A percentile compares a stretch with the other conserved stretches of the same genome.
These are phyloP conservation scores for Limnephilus marmoratus DNA, from an alignment of 2,888 invertebrate species.

Conservation along the genomic window DNA sequence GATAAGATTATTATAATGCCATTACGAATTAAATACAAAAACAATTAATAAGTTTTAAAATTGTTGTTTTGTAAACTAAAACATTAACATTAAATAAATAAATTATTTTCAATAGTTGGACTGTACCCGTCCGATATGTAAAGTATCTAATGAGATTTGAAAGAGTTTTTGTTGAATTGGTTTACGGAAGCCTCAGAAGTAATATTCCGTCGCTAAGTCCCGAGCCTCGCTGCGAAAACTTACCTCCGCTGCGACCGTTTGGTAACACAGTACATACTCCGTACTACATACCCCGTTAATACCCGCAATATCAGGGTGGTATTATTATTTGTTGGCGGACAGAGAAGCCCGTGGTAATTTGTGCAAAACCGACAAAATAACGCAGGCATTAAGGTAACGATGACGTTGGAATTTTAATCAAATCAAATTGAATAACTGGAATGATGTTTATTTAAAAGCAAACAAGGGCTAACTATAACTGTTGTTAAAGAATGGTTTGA, in stretches of 20 bases:
- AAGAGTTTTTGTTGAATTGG: constrained; percentile 56
- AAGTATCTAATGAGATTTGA: constrained; percentile 61
- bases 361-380: not conserved
- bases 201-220: constrained; percentile 47
- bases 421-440: too few relatives aligned
- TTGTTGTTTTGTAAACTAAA: too few relatives aligned
- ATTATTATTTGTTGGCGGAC: constrained; percentile 19
- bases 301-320: not conserved
- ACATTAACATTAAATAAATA: too few relatives aligned
- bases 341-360: constrained; percentile 11
- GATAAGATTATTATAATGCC: too few relatives aligned
- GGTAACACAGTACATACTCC: not conserved
- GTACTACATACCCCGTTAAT: not conserved
- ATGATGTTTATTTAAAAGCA: not conserved
- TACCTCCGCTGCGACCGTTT: constrained; percentile 19
- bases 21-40: too few relatives aligned
- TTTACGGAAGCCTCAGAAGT: constrained; percentile 60
- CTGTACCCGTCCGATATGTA: constrained; percentile 4
- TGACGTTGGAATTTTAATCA: not conserved
- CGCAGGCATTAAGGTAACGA: not conserved
- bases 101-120: not conserved
- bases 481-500: too few relatives aligned
- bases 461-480: too few relatives aligned
- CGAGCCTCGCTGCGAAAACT: constrained; percentile 40
- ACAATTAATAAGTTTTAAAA: too few relatives aligned